These are phyloP conservation scores for Burhinus bistriatus DNA, from an alignment of 2,113 vertebrate species.

Conservation along the genomic window DNA sequence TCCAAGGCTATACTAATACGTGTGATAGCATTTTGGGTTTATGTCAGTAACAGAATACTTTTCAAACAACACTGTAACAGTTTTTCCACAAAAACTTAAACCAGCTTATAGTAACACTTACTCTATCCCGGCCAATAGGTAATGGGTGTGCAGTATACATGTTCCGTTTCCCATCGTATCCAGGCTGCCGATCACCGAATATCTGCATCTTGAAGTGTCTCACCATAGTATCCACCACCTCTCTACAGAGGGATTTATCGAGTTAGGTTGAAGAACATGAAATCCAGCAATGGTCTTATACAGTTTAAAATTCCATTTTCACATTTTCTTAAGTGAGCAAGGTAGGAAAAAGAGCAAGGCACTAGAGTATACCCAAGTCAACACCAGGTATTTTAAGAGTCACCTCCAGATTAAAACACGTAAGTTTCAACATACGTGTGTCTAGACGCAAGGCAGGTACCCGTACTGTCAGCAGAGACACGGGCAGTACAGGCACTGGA, in stretches of 20 bases:
- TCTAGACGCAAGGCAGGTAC: neutral
- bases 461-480: neutral
- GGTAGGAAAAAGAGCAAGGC: neutral
- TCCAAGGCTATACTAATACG: neutral
- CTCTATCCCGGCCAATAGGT: conserved; percentile 93
- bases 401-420: neutral
- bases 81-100: neutral
- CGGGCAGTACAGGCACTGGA: neutral
- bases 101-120: conserved; percentile 55
- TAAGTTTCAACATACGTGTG: neutral
- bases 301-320: neutral
- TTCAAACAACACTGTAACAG: neutral
- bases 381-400: neutral
- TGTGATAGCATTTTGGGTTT: neutral
- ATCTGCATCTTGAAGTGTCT: conserved; percentile 99
- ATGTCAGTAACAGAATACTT: neutral
- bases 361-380: neutral
- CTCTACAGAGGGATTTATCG: conserved; percentile 71
- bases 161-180: conserved; percentile 97
- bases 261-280: conserved; percentile 22
- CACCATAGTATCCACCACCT: conserved; percentile 98
- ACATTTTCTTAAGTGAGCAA: neutral
- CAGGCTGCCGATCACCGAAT: conserved; percentile 96
- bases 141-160: conserved; percentile 98
- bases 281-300: neutral